Conservation (phyloP, 2,888 invertebrate genomes). For the Yponomeuta malinellus region DNA sequence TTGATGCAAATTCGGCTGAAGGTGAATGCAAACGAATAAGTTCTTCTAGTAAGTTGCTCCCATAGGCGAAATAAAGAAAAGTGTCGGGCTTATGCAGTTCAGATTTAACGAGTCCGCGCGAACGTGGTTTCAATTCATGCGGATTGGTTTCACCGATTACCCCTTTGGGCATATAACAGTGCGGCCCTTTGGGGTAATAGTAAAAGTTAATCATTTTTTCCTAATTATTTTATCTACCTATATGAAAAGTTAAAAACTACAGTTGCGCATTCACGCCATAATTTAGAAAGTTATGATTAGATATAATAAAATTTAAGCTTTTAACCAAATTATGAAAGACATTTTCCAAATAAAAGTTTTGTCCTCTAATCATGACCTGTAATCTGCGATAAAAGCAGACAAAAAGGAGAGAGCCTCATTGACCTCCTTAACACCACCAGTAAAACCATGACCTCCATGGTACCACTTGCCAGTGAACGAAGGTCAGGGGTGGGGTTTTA, state of each 20-base stretch:
- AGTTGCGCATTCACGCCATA: no score
- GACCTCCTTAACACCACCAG: no score
- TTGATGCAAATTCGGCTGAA: conserved; percentile 73
- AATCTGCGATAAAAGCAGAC: no score
- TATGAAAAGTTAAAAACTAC: neutral
- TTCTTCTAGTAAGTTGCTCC: conserved; percentile 86
- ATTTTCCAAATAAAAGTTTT: no score
- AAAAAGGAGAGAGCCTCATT: no score
- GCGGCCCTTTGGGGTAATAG: neutral
- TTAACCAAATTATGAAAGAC: no score
- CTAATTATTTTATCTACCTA: conserved; percentile 16
- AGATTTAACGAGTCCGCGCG: conserved; percentile 24
- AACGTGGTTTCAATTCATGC: neutral
- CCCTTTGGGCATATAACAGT: neutral
- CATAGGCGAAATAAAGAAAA: conserved; percentile 91
- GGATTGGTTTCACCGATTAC: neutral
- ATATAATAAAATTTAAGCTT: no score
- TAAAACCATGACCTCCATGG: no score
- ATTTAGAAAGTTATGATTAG: no score
- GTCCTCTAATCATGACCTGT: no score
- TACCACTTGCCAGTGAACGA: no score
- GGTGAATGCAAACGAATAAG: conserved; percentile 86
- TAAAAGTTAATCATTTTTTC: neutral
- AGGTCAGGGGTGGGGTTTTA: no score
- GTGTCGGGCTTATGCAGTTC: conserved; percentile 37